Conservation (phyloP, 2,888 invertebrate genomes). For the Xestoiulus laeticollis region DNA sequence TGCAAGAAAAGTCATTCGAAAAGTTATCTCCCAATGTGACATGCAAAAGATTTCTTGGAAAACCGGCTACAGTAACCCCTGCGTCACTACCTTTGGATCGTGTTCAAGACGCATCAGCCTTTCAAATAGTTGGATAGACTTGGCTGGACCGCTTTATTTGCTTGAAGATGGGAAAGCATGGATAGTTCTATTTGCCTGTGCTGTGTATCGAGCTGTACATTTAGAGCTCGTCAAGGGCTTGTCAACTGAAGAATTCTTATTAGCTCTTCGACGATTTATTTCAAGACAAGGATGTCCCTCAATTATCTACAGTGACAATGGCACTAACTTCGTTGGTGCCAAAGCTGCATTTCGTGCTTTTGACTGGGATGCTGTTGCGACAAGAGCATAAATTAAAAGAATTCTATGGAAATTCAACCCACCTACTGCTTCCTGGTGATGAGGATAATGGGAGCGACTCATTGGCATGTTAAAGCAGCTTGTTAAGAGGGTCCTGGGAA, state of each 20-base stretch:
- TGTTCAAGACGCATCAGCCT: too few species aligned
- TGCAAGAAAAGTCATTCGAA: too few species aligned
- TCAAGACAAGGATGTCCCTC: constrained; percentile 58
- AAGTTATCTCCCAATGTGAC: too few species aligned
- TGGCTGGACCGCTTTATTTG: too few species aligned
- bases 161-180: too few species aligned
- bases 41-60: too few species aligned
- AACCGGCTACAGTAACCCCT: too few species aligned
- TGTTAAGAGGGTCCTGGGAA: constrained; percentile 62
- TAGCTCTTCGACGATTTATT: constrained; percentile 58
- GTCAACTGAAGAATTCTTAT: constrained; percentile 58
- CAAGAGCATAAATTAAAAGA: constrained; percentile 46
- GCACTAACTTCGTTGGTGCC: constrained; percentile 59
- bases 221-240: constrained; percentile 59
- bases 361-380: constrained; percentile 54
- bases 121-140: too few species aligned
- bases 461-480: constrained; percentile 62
- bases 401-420: constrained; percentile 62
- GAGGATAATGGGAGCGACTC: constrained; percentile 65
- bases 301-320: constrained; percentile 60
- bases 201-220: constrained; percentile 59
- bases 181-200: too few species aligned
- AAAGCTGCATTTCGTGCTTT: constrained; percentile 54
- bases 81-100: too few species aligned
- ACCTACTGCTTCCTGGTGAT: constrained; percentile 64